A percentile compares a stretch with the other conserved stretches of the same genome.
Evolutionary conservation across 2,797 vertebrate genomes (phyloP).

Genomic region (Avahi laniger): DNA sequence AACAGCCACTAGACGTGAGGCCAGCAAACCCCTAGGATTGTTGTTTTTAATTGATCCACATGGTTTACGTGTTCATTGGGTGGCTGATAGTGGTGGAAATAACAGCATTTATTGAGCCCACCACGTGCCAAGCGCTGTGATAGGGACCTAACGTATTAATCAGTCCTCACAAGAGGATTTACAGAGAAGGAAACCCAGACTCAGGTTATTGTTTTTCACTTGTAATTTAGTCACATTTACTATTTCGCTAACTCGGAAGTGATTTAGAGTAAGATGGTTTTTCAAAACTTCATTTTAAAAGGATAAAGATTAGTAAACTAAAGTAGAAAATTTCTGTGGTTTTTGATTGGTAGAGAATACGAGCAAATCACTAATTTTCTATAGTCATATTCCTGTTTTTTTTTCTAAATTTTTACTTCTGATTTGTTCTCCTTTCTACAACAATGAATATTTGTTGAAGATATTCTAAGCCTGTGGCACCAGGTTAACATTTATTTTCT

Average conservation of each 20-base stretch:
- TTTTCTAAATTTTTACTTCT: neutral
- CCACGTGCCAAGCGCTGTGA: neutral
- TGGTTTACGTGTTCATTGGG: neutral
- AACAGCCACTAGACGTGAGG: neutral
- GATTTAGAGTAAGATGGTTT: neutral
- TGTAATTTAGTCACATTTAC: neutral
- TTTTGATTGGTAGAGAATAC: constrained; percentile 1
- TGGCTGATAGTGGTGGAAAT: no score
- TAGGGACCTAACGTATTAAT: no score
- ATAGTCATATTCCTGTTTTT: neutral
- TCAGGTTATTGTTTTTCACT: neutral
- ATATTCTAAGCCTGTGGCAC: neutral
- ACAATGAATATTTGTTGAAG: neutral
- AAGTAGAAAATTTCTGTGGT: neutral
- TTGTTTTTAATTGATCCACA: neutral
- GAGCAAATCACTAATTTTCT: neutral
- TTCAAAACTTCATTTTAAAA: neutral
- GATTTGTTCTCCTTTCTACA: neutral
- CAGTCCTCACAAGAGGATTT: neutral
- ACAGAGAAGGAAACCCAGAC: neutral
- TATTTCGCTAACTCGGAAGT: neutral
- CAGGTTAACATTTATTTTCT: neutral
- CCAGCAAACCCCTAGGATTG: neutral
- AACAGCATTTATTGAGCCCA: neutral
- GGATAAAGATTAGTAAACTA: neutral